phyloP scores from a whole-genome alignment of 2,888 invertebrate species.

The Leucophora obtusa region DNA sequence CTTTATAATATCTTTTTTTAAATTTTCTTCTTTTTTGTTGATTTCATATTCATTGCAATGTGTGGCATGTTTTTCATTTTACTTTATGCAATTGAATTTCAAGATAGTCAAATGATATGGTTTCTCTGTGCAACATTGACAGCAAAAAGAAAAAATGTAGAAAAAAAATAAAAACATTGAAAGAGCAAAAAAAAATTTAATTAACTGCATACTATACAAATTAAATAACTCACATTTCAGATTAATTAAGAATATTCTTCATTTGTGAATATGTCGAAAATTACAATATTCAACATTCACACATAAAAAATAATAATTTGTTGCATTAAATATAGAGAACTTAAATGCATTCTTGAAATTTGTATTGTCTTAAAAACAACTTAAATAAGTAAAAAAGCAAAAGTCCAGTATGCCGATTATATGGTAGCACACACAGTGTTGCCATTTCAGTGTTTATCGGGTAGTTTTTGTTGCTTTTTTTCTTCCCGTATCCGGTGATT shows the following conservation, averaged over 20 bases:
- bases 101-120: background rate
- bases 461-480: too few relatives aligned
- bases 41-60: background rate
- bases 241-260: slow-evolving; percentile 20
- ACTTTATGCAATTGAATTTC: background rate
- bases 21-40: background rate
- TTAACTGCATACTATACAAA: slow-evolving; percentile 38
- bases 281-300: background rate
- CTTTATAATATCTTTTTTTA: too few relatives aligned
- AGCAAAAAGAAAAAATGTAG: too few relatives aligned
- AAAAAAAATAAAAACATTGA: background rate
- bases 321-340: too few relatives aligned
- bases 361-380: too few relatives aligned
- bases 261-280: slow-evolving; percentile 5
- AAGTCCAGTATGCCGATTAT: too few relatives aligned
- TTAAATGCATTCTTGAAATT: too few relatives aligned
- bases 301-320: background rate
- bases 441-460: too few relatives aligned
- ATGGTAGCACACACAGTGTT: too few relatives aligned
- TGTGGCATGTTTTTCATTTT: background rate
- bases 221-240: slow-evolving; percentile 22
- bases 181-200: slow-evolving; percentile 25
- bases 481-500: too few relatives aligned
- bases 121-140: background rate
- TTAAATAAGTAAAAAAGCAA: too few relatives aligned